Evolutionary conservation across 2,113 vertebrate genomes (phyloP).

Genomic region (Pelvicachromis taeniatus): DNA sequence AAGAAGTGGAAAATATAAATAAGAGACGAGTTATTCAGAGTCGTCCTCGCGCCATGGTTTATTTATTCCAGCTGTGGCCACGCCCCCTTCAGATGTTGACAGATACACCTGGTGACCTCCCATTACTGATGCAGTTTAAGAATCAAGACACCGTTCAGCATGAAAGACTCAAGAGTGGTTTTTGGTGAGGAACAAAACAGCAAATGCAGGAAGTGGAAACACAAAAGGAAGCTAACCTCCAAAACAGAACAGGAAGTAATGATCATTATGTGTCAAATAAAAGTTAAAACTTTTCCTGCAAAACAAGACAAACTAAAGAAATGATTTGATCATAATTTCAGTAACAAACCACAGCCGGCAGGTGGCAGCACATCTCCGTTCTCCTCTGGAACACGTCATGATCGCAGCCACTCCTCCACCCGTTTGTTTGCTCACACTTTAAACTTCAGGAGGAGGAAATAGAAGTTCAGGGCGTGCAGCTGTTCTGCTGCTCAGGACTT

Average conservation of each 20-base stretch:
- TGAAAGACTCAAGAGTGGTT: too few species aligned
- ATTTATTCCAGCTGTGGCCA: too few species aligned
- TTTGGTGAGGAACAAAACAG: too few species aligned
- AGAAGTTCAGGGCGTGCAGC: background rate
- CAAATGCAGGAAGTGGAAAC: background rate
- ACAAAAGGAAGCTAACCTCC: background rate
- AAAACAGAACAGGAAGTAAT: background rate
- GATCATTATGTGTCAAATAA: background rate
- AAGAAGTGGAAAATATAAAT: too few species aligned
- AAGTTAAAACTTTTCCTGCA: background rate
- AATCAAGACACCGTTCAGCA: too few species aligned
- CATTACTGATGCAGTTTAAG: too few species aligned
- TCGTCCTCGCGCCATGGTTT: too few species aligned
- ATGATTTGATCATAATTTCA: background rate
- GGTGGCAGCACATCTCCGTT: background rate
- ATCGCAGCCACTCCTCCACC: background rate
- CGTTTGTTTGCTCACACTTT: background rate
- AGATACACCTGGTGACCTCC: too few species aligned
- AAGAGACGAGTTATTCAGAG: too few species aligned
- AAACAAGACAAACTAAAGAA: fast-evolving
- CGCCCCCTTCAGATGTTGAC: too few species aligned
- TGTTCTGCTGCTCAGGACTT: background rate
- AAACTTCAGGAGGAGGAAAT: too few species aligned
- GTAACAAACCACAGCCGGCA: background rate
- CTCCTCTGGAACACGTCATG: background rate